These are phyloP conservation scores for Dorcus hopei DNA, from an alignment of 2,888 invertebrate species.

Conservation along the genomic window DNA sequence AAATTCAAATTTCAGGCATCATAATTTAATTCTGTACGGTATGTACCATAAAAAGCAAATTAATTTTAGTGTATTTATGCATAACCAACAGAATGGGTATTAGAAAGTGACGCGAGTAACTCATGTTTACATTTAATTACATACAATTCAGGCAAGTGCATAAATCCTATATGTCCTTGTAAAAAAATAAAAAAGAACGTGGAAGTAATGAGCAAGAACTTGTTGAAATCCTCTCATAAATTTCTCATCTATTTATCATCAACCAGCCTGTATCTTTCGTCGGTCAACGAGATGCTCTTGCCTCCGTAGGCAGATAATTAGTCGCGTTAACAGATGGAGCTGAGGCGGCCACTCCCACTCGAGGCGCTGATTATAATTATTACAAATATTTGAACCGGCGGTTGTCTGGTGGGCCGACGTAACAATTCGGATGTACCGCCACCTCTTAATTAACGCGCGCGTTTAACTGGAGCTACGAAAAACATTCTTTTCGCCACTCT, in stretches of 20 bases:
- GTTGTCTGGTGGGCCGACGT: conserved; percentile 5
- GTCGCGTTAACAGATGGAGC: conserved; percentile 36
- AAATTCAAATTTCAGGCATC: too few species aligned
- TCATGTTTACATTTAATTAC: too few species aligned
- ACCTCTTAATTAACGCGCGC: conserved; percentile 2
- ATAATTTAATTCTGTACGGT: too few species aligned
- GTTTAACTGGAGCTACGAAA: neutral
- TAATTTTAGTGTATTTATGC: too few species aligned
- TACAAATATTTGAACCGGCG: conserved; percentile 13
- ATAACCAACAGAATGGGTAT: too few species aligned
- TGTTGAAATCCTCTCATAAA: conserved; percentile 17
- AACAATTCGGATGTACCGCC: conserved; percentile 2
- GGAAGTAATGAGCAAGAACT: conserved; percentile 15
- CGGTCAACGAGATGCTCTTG: conserved; percentile 17
- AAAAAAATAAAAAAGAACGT: too few species aligned
- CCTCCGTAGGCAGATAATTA: conserved; percentile 36
- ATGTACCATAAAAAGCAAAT: too few species aligned
- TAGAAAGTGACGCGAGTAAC: too few species aligned
- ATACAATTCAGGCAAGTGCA: too few species aligned
- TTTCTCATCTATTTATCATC: conserved; percentile 18
- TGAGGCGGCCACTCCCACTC: conserved; percentile 25
- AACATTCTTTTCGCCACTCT: neutral
- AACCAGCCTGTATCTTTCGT: conserved; percentile 18
- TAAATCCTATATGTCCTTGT: too few species aligned
- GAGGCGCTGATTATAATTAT: conserved; percentile 13